Base-by-base conservation (phyloP, 2,113 vertebrate genomes). In the Corythoichthys intestinalis region DNA sequence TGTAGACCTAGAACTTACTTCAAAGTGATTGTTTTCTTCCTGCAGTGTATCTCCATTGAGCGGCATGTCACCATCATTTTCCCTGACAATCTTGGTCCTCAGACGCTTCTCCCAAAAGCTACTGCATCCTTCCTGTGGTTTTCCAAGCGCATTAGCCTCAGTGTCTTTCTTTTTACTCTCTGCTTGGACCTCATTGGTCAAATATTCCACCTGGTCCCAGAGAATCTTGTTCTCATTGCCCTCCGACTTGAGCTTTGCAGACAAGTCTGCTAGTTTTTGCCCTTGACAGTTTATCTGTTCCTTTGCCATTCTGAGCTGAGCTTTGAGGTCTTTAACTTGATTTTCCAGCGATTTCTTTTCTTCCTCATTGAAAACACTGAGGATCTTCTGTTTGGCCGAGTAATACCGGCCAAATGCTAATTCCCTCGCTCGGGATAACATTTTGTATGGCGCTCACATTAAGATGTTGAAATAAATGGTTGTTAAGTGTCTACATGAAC, bases 191-290 rank as follows among this genome's bases (percentile, higher is more conserved):
- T 47, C 61, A 47, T 63, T 63, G 61, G 61, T 47, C 39, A 63
- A 63, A 47, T 63, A 63, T 47, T 63, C 61, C 61, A 63, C 61
- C 41, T 63, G 61, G 44, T 63, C 61, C 61, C 61, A 63, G 44
- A 63, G 41, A 28, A 63, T 63, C 41, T 63, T 63, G 61, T 63
- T 63, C 44, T 63, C 61, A 13, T 63, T 63, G n/a, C 61, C 61
- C 17, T 63, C 61, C 13, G 61, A 63, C 20, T 47, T 63, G 10
- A 63, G 61, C 41, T 63, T 63, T 11, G 61, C 61, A 14, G 41
- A 63, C 41, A 63, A 13, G 6, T 47, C 61, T 6, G n/a, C 61
- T 47, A 63, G 34, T 63, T 63, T 63, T 28, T 47, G 41, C 3
- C 61, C 61, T 63, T 63, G 61, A 47, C 61, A 47, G n/a, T 12